Base-by-base conservation (phyloP, 2,888 invertebrate species). In the Amblyjoppa fuscipennis region DNA sequence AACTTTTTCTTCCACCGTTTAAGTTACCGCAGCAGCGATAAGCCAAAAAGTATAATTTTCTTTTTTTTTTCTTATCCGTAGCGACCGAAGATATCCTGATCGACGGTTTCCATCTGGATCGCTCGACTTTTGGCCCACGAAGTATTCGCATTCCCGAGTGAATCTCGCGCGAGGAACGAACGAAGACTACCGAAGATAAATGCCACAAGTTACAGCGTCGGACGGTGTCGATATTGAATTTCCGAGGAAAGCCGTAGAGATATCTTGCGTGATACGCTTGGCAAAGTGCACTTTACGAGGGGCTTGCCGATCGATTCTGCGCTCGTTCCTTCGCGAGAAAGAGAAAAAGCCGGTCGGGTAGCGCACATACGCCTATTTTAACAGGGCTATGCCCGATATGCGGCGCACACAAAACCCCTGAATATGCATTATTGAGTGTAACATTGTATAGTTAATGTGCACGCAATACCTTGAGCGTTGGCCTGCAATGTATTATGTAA, bases 261-360 rank as follows among this genome's bases (percentile, higher is more conserved):
- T 75, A 81, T 56, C 56, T 56, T 34, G 28, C 56, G 56, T 16
- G 66, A 76, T 76, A 66, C 76, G 51, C 11, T 66, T 49, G 64
- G 64, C 59, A 85, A 81, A 81, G 81, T 81, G 78, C 81, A 85
- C 81, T 85, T 81, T 81, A 81, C 74, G 84, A 78, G 74, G 74
- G 73, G 71, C 38, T 56, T 28, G 41, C 45, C 34, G 70, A 64
- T 69, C 77, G 74, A 73, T 78, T 81, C 74, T 64, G 45, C 77
- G 77, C 64, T 74, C 64, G 64, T 66, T 45, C 20, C 41, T 38
- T 34, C 49, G 49, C 61, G 25, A 56, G 34, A 11, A 59, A 71
- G 49, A 66, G 64, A 45, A 61, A 7, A 61, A 61, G 49, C 34
- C 70, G 38, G 28, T 28, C 25, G 31, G 28, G 45, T 64, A 9